Evolutionary conservation across 2,797 vertebrate genomes (phyloP), one percentile per base, ranked within the genome.

Genomic region (Naso thynnoides): DNA sequence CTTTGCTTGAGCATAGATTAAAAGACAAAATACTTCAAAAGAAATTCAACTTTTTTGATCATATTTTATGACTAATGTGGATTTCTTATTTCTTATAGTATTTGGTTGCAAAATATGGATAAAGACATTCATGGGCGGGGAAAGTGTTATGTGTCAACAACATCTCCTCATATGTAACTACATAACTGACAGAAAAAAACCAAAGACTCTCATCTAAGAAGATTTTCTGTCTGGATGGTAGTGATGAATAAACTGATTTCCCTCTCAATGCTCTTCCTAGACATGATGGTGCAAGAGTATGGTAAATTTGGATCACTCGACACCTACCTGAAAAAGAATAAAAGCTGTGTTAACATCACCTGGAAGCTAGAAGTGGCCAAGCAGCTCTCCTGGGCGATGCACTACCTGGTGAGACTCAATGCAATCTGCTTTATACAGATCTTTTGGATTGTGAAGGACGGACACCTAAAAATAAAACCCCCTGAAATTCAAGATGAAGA

Each of bases 361-460:
- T 99, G 98, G 98, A 99, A 98, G 85, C 91, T 99, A 57, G 97
- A 99, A 87, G 98, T 98, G 86, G 96, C 97, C 54, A 99, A 99
- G 81, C 98, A 99, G 83, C 86, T 99, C 23, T 96, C 98, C 31
- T 96, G 98, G 97, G 97, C 96, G 6, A 97, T 99, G 96, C 96
- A 97, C 86, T 99, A 97, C 90, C 94, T 99, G 92, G 98, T 99
- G 92, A 94, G 95, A 61, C 19, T 14, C 7, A 5, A 5, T 26
- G 13, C 45, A 31, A 2, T 42, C 62, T 15, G 36, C 33, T 33
- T 15, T 5, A 8, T 38, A 9, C 21, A 16, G 16, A 8, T 10
- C 14, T 38, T 33, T 6, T 23, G 11, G 33, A 8, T 36, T 36
- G 33, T 36, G 11, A 36, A 36, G 33, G 33, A 10, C 33, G 11